These are phyloP conservation scores for Microctonus hyperodae DNA, from an alignment of 2,888 invertebrate genomes.

Conservation along the genomic window DNA sequence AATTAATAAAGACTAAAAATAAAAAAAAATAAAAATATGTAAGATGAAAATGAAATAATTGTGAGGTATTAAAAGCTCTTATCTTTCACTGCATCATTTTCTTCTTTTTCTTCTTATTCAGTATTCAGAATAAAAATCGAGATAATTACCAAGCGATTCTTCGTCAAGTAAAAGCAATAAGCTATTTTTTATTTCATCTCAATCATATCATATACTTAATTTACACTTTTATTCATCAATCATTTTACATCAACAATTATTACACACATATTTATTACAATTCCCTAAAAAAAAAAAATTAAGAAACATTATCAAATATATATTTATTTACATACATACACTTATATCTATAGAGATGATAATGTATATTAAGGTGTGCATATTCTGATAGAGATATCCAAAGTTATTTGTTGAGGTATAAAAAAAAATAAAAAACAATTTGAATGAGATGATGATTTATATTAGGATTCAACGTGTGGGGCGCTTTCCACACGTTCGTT, in stretches of 20 bases:
- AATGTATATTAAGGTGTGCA: background rate
- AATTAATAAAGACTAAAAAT: background rate
- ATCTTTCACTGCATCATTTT: too few species aligned
- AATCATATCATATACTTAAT: too few species aligned
- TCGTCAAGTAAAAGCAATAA: slow-evolving; percentile 25
- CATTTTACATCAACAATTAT: background rate
- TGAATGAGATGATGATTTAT: slow-evolving; percentile 34
- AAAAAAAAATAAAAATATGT: too few species aligned
- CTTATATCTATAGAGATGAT: too few species aligned
- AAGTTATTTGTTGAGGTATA: background rate
- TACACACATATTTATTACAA: background rate
- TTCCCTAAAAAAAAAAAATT: background rate
- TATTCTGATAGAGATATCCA: slow-evolving; percentile 17
- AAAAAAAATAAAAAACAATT: slow-evolving; percentile 24
- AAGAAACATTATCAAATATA: background rate
- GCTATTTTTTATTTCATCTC: background rate
- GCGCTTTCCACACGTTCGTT: slow-evolving; percentile 17
- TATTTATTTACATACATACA: background rate
- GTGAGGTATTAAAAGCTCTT: too few species aligned
- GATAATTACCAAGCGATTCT: slow-evolving; percentile 32
- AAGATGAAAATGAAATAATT: too few species aligned
- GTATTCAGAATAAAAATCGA: slow-evolving; percentile 4
- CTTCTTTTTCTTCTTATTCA: background rate
- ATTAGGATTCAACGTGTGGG: slow-evolving; percentile 29
- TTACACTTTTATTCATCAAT: background rate